phyloP scores from a whole-genome alignment of 2,888 invertebrate species.

The Stegophylla sp. region DNA sequence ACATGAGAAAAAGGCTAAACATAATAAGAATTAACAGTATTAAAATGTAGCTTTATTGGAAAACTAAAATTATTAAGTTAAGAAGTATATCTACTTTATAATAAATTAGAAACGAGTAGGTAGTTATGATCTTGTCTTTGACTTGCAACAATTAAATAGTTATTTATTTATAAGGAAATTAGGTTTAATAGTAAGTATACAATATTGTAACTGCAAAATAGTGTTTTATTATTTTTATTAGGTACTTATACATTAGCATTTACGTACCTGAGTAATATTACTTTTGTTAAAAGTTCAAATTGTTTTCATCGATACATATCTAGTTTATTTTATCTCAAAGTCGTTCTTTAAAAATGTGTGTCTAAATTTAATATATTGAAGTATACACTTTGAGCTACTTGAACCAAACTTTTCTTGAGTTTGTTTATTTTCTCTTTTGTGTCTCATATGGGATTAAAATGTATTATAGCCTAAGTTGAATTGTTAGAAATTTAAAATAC shows the following conservation, averaged over 20 bases:
- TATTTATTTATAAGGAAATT: slow-evolving; percentile 12
- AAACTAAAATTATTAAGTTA: slow-evolving; percentile 46
- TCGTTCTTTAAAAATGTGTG: neutral
- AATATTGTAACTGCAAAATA: slow-evolving; percentile 15
- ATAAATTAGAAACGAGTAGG: slow-evolving; percentile 39
- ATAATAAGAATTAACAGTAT: slow-evolving; percentile 38
- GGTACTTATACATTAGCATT: neutral
- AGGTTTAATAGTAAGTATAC: slow-evolving; percentile 12
- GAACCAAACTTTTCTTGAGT: slow-evolving; percentile 28
- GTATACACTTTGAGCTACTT: slow-evolving; percentile 48
- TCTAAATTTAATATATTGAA: slow-evolving; percentile 25
- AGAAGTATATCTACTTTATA: slow-evolving; percentile 43
- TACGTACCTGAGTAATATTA: neutral
- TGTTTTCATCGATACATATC: neutral
- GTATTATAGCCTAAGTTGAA: neutral
- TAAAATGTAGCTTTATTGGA: slow-evolving; percentile 31
- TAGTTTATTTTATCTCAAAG: neutral
- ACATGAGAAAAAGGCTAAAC: slow-evolving; percentile 41
- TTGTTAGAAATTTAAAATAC: neutral
- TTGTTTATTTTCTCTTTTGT: neutral
- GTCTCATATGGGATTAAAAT: neutral
- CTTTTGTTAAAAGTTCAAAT: neutral
- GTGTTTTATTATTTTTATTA: neutral
- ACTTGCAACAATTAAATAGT: slow-evolving; percentile 21
- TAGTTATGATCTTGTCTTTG: slow-evolving; percentile 35